Evolutionary conservation across 1,140 invertebrate species (phyloP).

Genomic region (Drosophila ironensis): DNA sequence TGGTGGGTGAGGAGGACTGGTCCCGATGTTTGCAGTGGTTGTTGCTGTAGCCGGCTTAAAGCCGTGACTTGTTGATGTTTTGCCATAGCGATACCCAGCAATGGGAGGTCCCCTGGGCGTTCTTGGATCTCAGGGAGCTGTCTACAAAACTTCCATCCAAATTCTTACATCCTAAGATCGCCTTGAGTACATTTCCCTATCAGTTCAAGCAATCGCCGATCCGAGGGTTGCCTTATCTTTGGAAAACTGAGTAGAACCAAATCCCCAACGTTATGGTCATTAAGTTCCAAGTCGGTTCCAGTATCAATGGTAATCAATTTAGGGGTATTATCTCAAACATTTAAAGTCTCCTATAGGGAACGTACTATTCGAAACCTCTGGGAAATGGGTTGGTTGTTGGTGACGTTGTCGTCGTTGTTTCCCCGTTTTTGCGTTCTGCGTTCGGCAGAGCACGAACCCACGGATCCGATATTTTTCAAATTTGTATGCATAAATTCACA

Average conservation of each 20-base stretch:
- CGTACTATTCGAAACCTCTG: too few species aligned
- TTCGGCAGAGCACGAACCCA: constrained; percentile 72
- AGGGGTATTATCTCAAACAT: too few species aligned
- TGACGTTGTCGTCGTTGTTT: constrained; percentile 12
- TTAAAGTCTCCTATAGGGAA: too few species aligned
- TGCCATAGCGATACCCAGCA: constrained; percentile 40
- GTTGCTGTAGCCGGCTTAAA: constrained; percentile 59
- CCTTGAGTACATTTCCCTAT: too few species aligned
- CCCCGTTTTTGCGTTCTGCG: constrained; percentile 45
- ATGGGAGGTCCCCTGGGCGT: background rate
- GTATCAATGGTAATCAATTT: too few species aligned
- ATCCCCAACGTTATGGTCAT: too few species aligned
- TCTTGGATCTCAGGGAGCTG: background rate
- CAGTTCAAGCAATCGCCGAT: too few species aligned
- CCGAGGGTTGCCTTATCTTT: too few species aligned
- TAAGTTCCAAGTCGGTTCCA: too few species aligned
- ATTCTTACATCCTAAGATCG: too few species aligned
- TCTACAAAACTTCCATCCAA: background rate
- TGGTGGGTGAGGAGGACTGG: constrained; percentile 43
- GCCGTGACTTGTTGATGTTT: constrained; percentile 78
- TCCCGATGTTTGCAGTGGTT: constrained; percentile 4
- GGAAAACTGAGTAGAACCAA: too few species aligned
- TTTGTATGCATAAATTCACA: constrained; percentile 79
- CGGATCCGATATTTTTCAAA: constrained; percentile 80
- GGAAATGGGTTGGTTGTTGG: background rate